Conservation (phyloP, 2,888 invertebrate genomes). For the Venusia cambrica region DNA sequence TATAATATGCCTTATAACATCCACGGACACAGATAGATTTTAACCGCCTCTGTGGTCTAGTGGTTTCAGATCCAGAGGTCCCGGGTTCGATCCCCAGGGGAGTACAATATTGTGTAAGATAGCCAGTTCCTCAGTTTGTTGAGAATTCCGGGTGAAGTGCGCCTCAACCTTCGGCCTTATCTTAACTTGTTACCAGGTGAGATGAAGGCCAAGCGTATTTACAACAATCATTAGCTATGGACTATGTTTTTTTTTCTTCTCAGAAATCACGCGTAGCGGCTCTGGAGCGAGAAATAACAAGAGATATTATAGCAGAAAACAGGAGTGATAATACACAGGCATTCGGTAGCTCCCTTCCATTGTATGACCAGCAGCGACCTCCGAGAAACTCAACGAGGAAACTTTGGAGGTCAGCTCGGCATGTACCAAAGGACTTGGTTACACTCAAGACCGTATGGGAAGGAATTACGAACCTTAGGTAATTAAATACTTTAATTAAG, state of each 20-base stretch:
- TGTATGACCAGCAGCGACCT: conserved; percentile 63
- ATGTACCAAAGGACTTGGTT: conserved; percentile 80
- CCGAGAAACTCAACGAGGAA: conserved; percentile 73
- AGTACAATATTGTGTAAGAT: too few species aligned
- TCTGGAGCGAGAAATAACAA: conserved; percentile 64
- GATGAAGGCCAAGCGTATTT: too few species aligned
- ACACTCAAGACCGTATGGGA: conserved; percentile 84
- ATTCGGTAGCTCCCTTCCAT: conserved; percentile 74
- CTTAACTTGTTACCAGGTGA: too few species aligned
- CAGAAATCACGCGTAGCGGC: conserved; percentile 54
- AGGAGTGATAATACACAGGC: conserved; percentile 54
- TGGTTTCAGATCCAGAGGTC: too few species aligned
- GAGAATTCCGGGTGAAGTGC: too few species aligned
- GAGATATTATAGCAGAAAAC: conserved; percentile 71
- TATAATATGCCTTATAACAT: too few species aligned
- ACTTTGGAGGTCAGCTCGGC: conserved; percentile 79
- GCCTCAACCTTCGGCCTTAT: too few species aligned
- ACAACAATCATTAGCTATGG: too few species aligned
- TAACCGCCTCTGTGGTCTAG: too few species aligned
- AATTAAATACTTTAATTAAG: background rate
- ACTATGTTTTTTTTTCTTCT: background rate
- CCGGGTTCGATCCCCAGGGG: too few species aligned
- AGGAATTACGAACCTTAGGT: conserved; percentile 82
- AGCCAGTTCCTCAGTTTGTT: too few species aligned
- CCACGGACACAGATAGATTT: too few species aligned